Evolutionary conservation across 2,888 invertebrate genomes (phyloP).

Genomic region (Hecatera dysodea): DNA sequence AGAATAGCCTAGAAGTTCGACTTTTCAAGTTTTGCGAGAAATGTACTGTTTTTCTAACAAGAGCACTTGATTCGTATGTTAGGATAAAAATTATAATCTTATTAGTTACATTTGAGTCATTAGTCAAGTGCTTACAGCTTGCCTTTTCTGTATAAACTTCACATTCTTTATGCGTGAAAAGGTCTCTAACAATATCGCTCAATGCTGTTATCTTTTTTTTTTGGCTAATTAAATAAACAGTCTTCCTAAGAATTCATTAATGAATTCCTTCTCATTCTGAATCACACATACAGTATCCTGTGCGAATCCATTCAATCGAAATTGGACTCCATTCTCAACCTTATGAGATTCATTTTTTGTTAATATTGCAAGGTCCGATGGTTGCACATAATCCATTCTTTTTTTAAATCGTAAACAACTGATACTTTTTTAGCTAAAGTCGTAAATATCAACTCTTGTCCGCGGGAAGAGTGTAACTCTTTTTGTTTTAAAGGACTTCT

Average conservation of each 20-base stretch:
- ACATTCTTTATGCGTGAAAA: background rate
- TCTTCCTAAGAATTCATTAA: background rate
- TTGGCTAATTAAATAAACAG: background rate
- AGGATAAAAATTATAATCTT: background rate
- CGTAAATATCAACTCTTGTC: constrained; percentile 69
- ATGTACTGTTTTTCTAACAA: constrained; percentile 1
- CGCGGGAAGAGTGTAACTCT: constrained; percentile 46
- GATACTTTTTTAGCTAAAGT: constrained; percentile 68
- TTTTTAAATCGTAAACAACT: constrained; percentile 71
- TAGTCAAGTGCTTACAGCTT: background rate
- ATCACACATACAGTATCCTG: constrained; percentile 5
- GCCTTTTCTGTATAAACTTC: background rate
- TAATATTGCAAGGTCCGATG: background rate
- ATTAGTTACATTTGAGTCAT: background rate
- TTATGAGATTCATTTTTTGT: background rate
- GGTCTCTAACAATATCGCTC: background rate
- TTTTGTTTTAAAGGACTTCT: constrained; percentile 26
- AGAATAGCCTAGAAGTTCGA: background rate
- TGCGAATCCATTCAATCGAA: background rate
- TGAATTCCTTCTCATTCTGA: constrained; percentile 10
- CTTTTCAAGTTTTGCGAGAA: background rate
- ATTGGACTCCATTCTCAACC: background rate
- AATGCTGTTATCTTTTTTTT: background rate
- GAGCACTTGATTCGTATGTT: background rate
- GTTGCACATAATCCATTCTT: constrained; percentile 35